phyloP scores from a whole-genome alignment of 2,113 vertebrate genomes.

The Pelodiscus sinensis region DNA sequence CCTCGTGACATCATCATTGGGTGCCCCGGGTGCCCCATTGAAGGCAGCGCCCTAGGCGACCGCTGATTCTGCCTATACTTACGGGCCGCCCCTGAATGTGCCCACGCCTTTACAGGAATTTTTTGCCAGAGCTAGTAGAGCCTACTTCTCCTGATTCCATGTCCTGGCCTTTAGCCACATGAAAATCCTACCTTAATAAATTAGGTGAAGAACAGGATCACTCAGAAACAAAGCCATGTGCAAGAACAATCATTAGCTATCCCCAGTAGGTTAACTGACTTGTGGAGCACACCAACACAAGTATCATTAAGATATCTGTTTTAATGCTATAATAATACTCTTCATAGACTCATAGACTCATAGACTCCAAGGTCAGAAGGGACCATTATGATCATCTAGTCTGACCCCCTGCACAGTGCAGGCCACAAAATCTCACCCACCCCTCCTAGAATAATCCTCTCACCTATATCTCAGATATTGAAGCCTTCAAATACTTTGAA shows the following conservation, averaged over 20 bases:
- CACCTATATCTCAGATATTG: no score
- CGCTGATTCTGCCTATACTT: no score
- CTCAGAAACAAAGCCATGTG: background rate
- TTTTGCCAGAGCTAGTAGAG: background rate
- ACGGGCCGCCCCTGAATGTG: background rate
- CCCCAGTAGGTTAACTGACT: background rate
- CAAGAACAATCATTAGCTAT: background rate
- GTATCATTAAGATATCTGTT: background rate
- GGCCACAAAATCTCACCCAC: no score
- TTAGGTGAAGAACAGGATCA: background rate
- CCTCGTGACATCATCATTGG: no score
- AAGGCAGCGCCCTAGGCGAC: no score
- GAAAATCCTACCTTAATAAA: background rate
- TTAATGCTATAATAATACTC: background rate
- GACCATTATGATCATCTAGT: no score
- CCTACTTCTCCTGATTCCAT: background rate
- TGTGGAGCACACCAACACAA: background rate
- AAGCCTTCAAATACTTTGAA: no score
- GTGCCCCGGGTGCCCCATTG: no score
- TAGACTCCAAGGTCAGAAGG: no score
- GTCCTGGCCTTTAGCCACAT: background rate
- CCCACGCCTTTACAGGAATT: background rate
- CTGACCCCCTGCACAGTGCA: no score
- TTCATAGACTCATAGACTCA: no score
- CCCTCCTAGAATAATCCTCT: no score